Evolutionary conservation across 2,113 vertebrate genomes (phyloP).

Genomic region (Plestiodon gilberti): DNA sequence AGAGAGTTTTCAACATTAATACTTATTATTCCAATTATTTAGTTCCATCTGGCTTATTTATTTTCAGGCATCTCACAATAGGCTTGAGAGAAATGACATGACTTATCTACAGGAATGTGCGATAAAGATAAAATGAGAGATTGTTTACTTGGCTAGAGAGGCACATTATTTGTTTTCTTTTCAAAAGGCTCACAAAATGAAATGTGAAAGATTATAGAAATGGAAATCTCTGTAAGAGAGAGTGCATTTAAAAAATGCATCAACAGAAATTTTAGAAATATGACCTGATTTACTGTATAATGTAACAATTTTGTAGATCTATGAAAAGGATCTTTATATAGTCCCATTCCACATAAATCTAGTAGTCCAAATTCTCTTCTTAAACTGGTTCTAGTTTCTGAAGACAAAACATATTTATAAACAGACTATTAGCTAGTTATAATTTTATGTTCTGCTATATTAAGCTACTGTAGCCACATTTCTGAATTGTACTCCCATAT

Average conservation of each 20-base stretch:
- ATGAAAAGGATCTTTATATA: neutral
- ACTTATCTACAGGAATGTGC: slow-evolving; percentile 46
- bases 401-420: neutral
- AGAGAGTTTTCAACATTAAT: slow-evolving; percentile 52
- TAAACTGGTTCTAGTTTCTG: neutral
- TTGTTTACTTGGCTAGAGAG: slow-evolving; percentile 46
- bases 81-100: slow-evolving; percentile 42
- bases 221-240: neutral
- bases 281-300: neutral
- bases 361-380: neutral
- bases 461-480: neutral
- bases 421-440: neutral
- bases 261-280: slow-evolving; percentile 44
- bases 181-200: slow-evolving; percentile 35
- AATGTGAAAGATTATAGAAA: slow-evolving; percentile 46
- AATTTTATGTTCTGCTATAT: neutral
- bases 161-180: slow-evolving; percentile 51
- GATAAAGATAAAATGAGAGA: slow-evolving; percentile 59
- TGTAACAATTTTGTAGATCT: slow-evolving; percentile 19
- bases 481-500: neutral
- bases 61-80: slow-evolving; percentile 48
- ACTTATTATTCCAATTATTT: slow-evolving; percentile 49
- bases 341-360: slow-evolving; percentile 23
- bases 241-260: slow-evolving; percentile 16
- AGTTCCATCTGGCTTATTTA: slow-evolving; percentile 45